phyloP scores from a whole-genome alignment of 2,797 vertebrate genomes.

The Adelosebastes latens region DNA sequence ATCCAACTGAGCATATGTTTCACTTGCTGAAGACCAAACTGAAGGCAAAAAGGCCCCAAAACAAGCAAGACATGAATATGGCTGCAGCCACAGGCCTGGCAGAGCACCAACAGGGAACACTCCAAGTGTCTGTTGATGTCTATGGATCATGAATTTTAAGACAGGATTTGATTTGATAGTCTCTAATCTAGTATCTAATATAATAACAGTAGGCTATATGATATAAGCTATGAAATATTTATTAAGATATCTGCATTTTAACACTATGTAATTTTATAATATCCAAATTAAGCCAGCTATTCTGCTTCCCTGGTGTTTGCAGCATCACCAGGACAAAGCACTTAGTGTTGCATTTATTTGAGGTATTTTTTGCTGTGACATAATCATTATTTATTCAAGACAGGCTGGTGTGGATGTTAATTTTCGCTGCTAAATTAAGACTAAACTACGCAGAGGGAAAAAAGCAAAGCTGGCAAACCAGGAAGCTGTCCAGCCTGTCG shows the following conservation, averaged over 20 bases:
- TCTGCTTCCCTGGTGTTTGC: not conserved
- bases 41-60: slow-evolving; percentile 56
- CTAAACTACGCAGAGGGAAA: not conserved
- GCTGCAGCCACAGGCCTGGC: slow-evolving; percentile 61
- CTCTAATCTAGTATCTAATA: slow-evolving; percentile 16
- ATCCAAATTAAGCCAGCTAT: not conserved
- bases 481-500: not conserved
- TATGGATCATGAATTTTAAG: slow-evolving; percentile 34
- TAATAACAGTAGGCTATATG: not conserved
- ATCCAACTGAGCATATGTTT: slow-evolving; percentile 68
- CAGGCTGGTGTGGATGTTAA: not conserved
- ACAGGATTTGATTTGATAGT: slow-evolving; percentile 15
- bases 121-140: slow-evolving; percentile 63
- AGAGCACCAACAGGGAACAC: slow-evolving; percentile 47
- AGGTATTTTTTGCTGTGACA: slow-evolving; percentile 1
- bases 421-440: slow-evolving; percentile 10
- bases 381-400: slow-evolving; percentile 13
- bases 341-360: slow-evolving; percentile 13
- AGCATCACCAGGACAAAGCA: slow-evolving; percentile 3
- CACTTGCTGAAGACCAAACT: slow-evolving; percentile 59
- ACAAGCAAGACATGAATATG: slow-evolving; percentile 62
- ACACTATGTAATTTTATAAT: not conserved
- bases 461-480: not conserved
- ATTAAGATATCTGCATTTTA: slow-evolving; percentile 2
- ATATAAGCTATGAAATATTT: slow-evolving; percentile 4